Conservation (phyloP, 2,113 vertebrate species). For the Petaurus breviceps region DNA sequence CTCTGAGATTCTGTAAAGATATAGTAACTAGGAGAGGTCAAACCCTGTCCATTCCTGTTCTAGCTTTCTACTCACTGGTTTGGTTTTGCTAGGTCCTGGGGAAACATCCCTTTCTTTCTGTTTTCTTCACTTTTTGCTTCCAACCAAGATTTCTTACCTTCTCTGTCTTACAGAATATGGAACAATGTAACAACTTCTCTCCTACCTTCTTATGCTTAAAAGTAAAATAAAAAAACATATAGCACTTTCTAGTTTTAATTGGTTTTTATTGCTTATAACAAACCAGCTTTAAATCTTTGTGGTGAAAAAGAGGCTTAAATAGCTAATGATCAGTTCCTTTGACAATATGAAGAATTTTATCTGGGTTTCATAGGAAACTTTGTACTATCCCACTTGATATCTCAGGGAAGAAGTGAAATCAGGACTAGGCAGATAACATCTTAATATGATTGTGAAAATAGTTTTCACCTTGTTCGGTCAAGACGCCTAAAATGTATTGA, state of each 20-base stretch:
- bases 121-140: not conserved
- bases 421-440: not conserved
- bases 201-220: not conserved
- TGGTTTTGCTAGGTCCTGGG: not conserved
- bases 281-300: not conserved
- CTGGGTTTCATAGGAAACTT: not conserved
- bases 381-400: not conserved
- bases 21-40: not conserved
- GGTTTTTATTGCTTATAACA: not conserved
- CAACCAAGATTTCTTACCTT: not conserved
- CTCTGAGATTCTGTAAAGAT: not conserved
- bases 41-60: not conserved
- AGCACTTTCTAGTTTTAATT: too few species aligned
- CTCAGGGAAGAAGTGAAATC: not conserved
- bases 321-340: not conserved
- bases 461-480: too few species aligned
- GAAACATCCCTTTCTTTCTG: not conserved
- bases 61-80: not conserved
- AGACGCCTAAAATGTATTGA: not conserved
- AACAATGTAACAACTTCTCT: not conserved
- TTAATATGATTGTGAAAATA: not conserved
- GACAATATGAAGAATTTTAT: not conserved
- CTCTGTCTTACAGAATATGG: not conserved
- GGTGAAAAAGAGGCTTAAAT: not conserved
- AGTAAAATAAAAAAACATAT: not conserved